Evolutionary conservation across 2,888 invertebrate genomes (phyloP), one percentile per base, ranked within the genome.

Genomic region (Pachycephus smyrnensis): DNA sequence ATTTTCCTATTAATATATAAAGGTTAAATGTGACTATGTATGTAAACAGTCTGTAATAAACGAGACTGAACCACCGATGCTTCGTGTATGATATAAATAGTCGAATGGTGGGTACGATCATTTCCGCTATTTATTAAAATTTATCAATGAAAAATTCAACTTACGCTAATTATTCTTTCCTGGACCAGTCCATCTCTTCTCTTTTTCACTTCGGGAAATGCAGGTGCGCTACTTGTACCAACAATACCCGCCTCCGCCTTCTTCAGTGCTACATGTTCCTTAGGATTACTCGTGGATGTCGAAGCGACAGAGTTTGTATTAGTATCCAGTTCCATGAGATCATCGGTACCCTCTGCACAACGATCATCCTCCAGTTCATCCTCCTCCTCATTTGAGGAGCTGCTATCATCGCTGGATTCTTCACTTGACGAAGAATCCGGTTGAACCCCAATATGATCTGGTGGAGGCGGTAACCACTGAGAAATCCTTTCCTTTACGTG

Each of bases 401-500:
- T 90, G 4, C 89, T 88, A 40, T 93, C 93, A 3, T 92, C 93
- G 75, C 92, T 92, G 0, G 92, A 91, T 78, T 93, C 93, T 1
- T 92, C 92, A 77, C 91, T 92, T 12, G 89, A 88, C 0, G 90
- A 89, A 0, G 90, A 89, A 76, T 88, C 90, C 2, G 89, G 89
- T n/a, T 89, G 89, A n/a, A 88, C 88, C 3, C 90, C 89, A 55
- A 90, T 90, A 73, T 92, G 90, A 73, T 91, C 90, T 2, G 92
- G 92, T 0, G 92, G 92, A 1, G 93, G 93, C 40, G 96, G 96
- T 83, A 94, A 92, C 97, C 97, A 97, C 89, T 96, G 97, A 33
- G 96, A 94, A 84, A 95, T 93, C 11, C 97, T 93, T 75, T 95
- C 93, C 90, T 95, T 96, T 1, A 95, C 93, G 91, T 99, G 98